Evolutionary conservation across 2,888 invertebrate genomes (phyloP).

Genomic region (Galerucella pusilla): DNA sequence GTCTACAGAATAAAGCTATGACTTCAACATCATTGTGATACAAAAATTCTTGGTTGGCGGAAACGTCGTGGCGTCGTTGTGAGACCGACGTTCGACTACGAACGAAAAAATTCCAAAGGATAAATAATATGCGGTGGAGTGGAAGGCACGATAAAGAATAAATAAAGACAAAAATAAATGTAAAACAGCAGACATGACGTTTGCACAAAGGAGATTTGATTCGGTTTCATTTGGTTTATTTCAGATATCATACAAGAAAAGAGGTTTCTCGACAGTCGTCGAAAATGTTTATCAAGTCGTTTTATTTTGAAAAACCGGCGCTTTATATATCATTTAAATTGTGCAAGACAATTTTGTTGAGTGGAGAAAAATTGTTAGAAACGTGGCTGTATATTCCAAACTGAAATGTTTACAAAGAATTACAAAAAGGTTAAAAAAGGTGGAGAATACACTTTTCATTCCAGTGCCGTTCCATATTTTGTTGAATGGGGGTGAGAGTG

Average conservation of each 20-base stretch:
- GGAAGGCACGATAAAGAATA: constrained; percentile 63
- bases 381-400: too few relatives aligned
- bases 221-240: constrained; percentile 53
- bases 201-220: constrained; percentile 57
- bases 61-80: not conserved
- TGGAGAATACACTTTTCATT: too few relatives aligned
- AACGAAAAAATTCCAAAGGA: constrained; percentile 40
- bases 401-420: too few relatives aligned
- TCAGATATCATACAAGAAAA: constrained; percentile 32
- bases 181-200: constrained; percentile 56
- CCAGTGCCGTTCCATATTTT: too few relatives aligned
- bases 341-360: constrained; percentile 33
- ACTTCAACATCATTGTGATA: not conserved
- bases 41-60: not conserved
- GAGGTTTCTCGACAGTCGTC: constrained; percentile 27
- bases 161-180: constrained; percentile 62
- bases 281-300: constrained; percentile 30
- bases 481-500: too few relatives aligned
- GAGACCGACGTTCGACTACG: not conserved
- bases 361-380: constrained; percentile 10
- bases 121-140: constrained; percentile 54
- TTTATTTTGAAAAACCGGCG: constrained; percentile 33
- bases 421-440: too few relatives aligned
- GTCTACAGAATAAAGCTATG: not conserved
- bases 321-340: constrained; percentile 31